Conservation (phyloP, 1,140 invertebrate genomes). For the Eufriesea mexicana region DNA sequence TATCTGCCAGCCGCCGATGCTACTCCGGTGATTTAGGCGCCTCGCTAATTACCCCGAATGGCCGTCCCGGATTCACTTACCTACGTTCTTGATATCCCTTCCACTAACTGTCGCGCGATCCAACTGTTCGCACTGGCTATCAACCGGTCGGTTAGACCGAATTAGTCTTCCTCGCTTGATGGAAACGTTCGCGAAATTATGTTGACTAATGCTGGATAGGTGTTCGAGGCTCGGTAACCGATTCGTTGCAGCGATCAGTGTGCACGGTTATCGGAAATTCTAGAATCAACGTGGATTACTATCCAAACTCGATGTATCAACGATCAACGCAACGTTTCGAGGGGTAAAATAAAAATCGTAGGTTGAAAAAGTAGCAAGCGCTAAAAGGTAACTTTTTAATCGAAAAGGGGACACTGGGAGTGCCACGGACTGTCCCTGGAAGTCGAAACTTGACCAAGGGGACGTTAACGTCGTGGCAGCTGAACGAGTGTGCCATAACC, state of each 20-base stretch:
- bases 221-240: no score
- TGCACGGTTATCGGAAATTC: no score
- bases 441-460: slow-evolving; percentile 15
- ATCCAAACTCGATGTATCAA: no score
- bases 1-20: slow-evolving; percentile 72
- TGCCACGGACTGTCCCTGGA: neutral
- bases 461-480: slow-evolving; percentile 10
- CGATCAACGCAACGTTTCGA: no score
- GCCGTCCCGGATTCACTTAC: slow-evolving; percentile 73
- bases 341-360: neutral
- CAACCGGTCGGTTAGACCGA: rapidly evolving
- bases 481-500: slow-evolving; percentile 36
- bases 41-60: slow-evolving; percentile 77
- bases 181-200: neutral
- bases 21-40: slow-evolving; percentile 75
- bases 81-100: slow-evolving; percentile 47
- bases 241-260: no score
- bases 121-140: neutral
- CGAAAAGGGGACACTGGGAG: no score
- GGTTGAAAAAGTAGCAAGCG: neutral
- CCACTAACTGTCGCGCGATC: slow-evolving; percentile 12
- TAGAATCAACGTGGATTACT: no score
- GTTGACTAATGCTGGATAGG: no score
- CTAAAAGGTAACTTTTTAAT: neutral
- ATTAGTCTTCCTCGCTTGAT: neutral